These are phyloP conservation scores for Drosophila subpulchrella DNA, from an alignment of 1,140 invertebrate species.

Conservation along the genomic window DNA sequence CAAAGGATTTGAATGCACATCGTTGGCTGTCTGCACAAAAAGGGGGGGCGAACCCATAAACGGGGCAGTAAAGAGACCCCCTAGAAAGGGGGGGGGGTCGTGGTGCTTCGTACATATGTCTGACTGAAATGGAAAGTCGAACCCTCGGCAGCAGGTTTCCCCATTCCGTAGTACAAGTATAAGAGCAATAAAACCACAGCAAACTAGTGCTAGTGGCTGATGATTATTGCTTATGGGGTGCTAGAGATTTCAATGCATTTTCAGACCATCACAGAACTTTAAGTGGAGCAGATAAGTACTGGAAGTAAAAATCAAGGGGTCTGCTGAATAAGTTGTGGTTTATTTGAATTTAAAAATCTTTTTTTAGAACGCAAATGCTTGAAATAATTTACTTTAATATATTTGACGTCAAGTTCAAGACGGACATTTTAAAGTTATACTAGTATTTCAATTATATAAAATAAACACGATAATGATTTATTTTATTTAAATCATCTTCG, in stretches of 20 bases:
- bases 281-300: not conserved
- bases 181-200: constrained; percentile 3
- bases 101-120: constrained; percentile 18
- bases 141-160: constrained; percentile 2
- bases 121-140: constrained; percentile 48
- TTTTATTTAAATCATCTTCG: too few species aligned
- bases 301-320: not conserved
- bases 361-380: not conserved
- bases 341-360: not conserved
- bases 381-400: too few species aligned
- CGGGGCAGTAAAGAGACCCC: constrained; percentile 12
- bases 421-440: too few species aligned
- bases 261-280: not conserved
- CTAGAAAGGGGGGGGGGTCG: not conserved
- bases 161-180: not conserved
- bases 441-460: too few species aligned
- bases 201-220: constrained; percentile 23
- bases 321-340: not conserved
- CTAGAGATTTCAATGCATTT: constrained; percentile 6
- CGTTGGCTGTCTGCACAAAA: constrained; percentile 9
- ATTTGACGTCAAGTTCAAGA: too few species aligned
- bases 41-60: constrained; percentile 1
- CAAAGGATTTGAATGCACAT: constrained; percentile 50
- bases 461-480: too few species aligned
- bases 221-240: constrained; percentile 29